phyloP scores from a whole-genome alignment of 2,797 vertebrate genomes.

The Lutra lutra region DNA sequence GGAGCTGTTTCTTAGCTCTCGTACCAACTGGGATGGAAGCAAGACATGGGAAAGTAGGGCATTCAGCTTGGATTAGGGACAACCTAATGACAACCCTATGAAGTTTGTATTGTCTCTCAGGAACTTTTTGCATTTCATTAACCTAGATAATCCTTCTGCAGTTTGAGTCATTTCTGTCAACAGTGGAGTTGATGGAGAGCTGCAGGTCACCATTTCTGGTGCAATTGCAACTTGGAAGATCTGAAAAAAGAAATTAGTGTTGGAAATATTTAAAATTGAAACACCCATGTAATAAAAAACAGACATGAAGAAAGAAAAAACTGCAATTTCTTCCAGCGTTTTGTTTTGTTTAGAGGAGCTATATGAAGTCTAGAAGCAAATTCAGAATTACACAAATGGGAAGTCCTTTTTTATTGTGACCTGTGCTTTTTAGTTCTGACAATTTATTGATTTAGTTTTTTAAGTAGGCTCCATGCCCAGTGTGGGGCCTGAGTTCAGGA shows the following conservation, averaged over 20 bases:
- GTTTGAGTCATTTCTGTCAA: slow-evolving; percentile 18
- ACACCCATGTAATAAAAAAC: background rate
- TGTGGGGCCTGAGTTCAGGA: background rate
- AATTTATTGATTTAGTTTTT: background rate
- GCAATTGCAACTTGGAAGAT: background rate
- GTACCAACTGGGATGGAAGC: background rate
- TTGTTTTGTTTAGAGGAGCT: background rate
- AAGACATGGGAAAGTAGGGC: background rate
- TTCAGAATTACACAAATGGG: background rate
- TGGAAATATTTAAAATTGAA: background rate
- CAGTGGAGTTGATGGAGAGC: background rate
- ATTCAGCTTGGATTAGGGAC: background rate
- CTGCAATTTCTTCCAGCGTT: background rate
- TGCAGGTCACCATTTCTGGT: background rate
- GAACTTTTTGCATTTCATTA: slow-evolving; percentile 60
- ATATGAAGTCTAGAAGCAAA: slow-evolving; percentile 13
- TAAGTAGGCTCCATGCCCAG: background rate
- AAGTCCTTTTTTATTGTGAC: background rate
- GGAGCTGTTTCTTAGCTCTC: background rate
- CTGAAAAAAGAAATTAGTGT: slow-evolving; percentile 9
- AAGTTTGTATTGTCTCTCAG: background rate
- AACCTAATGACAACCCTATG: background rate
- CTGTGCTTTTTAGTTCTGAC: slow-evolving; percentile 26
- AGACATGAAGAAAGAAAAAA: slow-evolving; percentile 28
- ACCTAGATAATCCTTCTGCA: slow-evolving; percentile 21